Base-by-base conservation (phyloP, 2,113 vertebrate species). In the Leuciscus idus region DNA sequence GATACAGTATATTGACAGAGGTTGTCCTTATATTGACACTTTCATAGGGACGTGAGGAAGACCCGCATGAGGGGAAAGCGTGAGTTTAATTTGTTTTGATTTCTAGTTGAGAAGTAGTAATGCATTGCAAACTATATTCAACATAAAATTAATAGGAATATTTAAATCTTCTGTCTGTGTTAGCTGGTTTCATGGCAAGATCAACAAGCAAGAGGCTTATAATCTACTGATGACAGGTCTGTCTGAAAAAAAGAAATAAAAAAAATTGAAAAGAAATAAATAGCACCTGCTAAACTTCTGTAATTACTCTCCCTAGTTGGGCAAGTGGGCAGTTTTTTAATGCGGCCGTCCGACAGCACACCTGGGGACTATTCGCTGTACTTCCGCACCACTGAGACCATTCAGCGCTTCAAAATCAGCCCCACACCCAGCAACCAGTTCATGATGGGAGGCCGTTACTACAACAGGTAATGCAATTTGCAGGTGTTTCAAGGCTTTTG, bases 61-160 rank as follows among this genome's bases (percentile, higher is more conserved):
- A 99, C 96, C 98, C 98, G 87, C 98, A 99, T 92, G 98, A 99
- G 96, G 98, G 98, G 93, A 99, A 99, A 97, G 95, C 97, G 98
- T 99, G 95, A 98, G 98, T 78, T 6, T 23, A 9, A 55, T 57
- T 52, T 50, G n/a, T 28, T 75, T 75, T 1, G 5, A 75, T 75
- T 50, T 3, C n/a, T 77, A 13, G 23, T 74, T 74, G 21, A 39
- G 19, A 11, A 48, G 23, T 48, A 15, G 12, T 48, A 75, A 28
- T 48, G 6, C 43, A 43, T 43, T 43, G 8, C 23, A 75, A 72
- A 72, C 9, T 21, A 21, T 70, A 10, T 9, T 39, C 33, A 23
- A 21, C 66, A 21, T 70, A 36, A 36, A 70, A 21, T 21, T 0
- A 33, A 70, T 36, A 70, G 30, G 33, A 66, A 66, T 28, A 43